These are phyloP conservation scores for Ailurus styani DNA, from an alignment of 2,113 vertebrate genomes.

Conservation along the genomic window DNA sequence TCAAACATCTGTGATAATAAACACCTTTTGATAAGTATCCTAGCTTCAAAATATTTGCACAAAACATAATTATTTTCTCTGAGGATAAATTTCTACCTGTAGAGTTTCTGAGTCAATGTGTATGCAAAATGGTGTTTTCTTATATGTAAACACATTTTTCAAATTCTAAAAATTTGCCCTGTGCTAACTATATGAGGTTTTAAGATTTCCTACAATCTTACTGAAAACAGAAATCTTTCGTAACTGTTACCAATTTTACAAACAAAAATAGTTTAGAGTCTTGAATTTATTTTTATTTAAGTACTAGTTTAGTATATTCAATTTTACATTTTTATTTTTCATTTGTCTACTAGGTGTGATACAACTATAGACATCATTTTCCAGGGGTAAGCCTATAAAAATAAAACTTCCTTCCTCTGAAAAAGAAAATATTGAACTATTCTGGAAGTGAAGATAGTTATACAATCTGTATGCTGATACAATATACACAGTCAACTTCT, in stretches of 20 bases:
- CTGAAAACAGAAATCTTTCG: not conserved
- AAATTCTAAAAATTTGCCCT: not conserved
- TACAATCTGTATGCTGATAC: conserved; percentile 27
- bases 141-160: not conserved
- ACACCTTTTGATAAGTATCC: not conserved
- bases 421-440: conserved; percentile 30
- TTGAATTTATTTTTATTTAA: not conserved
- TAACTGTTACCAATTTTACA: not conserved
- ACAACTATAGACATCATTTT: not conserved
- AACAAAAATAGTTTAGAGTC: not conserved
- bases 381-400: not conserved
- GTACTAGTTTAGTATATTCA: not conserved
- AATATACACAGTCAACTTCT: conserved; percentile 46
- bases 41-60: not conserved
- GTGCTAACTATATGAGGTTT: not conserved
- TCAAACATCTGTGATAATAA: not conserved
- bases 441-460: conserved; percentile 21
- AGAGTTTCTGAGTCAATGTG: not conserved
- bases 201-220: not conserved
- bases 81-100: not conserved
- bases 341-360: not conserved
- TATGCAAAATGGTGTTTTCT: not conserved
- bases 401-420: not conserved
- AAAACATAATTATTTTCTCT: not conserved
- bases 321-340: not conserved